These are phyloP conservation scores for Drosophila suzukii DNA, from an alignment of 1,140 invertebrate species.

Conservation along the genomic window DNA sequence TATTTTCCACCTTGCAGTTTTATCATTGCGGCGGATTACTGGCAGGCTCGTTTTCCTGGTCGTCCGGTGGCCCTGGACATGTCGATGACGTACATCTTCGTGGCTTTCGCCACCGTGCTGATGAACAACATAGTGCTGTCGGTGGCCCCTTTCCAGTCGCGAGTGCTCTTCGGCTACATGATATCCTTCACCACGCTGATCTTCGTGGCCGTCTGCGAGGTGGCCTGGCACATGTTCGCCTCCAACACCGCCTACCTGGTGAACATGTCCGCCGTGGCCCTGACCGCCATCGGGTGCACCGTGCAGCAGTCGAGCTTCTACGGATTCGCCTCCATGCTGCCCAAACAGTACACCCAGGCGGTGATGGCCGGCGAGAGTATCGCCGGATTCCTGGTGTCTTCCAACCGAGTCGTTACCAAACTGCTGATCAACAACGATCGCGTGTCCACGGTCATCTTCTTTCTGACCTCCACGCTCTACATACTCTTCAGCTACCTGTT, in stretches of 20 bases:
- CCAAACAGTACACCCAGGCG: constrained; percentile 93
- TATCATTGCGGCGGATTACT: constrained; percentile 95
- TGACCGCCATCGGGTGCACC: constrained; percentile 93
- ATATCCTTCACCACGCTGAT: constrained; percentile 92
- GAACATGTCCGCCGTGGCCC: constrained; percentile 92
- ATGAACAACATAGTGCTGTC: constrained; percentile 94
- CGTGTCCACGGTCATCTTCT: constrained; percentile 94
- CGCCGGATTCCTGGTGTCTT: constrained; percentile 93
- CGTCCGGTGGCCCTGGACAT: constrained; percentile 96
- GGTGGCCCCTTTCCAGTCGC: constrained; percentile 91
- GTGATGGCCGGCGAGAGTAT: constrained; percentile 98
- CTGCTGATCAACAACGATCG: constrained; percentile 89
- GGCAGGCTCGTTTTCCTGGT: constrained; percentile 92
- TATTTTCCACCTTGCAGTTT: constrained; percentile 86
- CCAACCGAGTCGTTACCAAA: constrained; percentile 93
- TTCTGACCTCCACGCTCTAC: constrained; percentile 90
- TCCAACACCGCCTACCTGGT: constrained; percentile 89
- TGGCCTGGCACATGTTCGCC: constrained; percentile 92
- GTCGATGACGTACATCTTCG: constrained; percentile 94
- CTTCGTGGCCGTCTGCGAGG: constrained; percentile 93
- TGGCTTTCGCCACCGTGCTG: constrained; percentile 93
- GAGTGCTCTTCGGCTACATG: constrained; percentile 95
- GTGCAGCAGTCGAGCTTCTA: constrained; percentile 98
- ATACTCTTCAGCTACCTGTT: constrained; percentile 91
- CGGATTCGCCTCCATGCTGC: constrained; percentile 96